These are phyloP conservation scores for Acanthiza pusilla DNA, from an alignment of 2,797 vertebrate genomes.

Conservation along the genomic window DNA sequence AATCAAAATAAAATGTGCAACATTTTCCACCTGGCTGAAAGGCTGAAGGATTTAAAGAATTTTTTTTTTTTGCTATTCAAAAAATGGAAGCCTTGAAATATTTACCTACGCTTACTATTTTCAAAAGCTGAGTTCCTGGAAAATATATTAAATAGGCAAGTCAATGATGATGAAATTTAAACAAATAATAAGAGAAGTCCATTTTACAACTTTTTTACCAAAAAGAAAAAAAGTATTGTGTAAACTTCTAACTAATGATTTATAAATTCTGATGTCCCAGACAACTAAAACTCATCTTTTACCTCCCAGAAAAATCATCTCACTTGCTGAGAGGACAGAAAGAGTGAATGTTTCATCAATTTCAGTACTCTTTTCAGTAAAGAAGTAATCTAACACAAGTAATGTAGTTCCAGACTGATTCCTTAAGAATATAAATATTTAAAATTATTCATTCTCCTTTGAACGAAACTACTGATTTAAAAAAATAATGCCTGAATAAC, in stretches of 20 bases:
- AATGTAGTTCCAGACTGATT: not conserved
- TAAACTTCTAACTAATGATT: not conserved
- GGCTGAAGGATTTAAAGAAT: not conserved
- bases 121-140: slow-evolving; percentile 70
- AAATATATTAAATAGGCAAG: slow-evolving; percentile 72
- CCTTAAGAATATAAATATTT: not conserved
- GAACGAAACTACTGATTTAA: not conserved
- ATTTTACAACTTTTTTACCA: slow-evolving; percentile 72
- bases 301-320: not conserved
- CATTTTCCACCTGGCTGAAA: not conserved
- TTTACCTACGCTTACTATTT: slow-evolving; percentile 67
- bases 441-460: not conserved
- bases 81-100: not conserved
- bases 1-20: not conserved
- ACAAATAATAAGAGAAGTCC: slow-evolving; percentile 72
- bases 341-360: not conserved
- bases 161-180: slow-evolving; percentile 71
- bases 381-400: not conserved
- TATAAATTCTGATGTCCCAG: not conserved
- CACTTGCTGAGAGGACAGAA: not conserved
- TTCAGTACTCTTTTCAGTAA: not conserved
- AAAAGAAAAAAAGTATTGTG: not conserved
- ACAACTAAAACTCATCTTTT: not conserved
- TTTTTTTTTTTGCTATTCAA: not conserved
- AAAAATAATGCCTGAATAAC: not conserved